A percentile compares a stretch with the other conserved stretches of the same genome.
Conservation (phyloP, 2,888 invertebrate species). For the Heteropelma amictum region DNA sequence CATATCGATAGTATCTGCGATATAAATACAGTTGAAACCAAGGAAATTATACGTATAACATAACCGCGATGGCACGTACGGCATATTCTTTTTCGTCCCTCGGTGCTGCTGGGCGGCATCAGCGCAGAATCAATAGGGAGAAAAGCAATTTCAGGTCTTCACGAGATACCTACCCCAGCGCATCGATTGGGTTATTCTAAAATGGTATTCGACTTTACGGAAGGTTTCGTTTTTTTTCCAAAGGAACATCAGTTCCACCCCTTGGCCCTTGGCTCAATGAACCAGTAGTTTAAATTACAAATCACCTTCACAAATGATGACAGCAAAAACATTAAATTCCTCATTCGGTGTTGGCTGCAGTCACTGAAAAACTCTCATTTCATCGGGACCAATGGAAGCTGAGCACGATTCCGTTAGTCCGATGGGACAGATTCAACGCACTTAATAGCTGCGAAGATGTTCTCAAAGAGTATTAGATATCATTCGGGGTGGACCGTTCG, state of each 20-base stretch:
- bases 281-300: too few relatives aligned
- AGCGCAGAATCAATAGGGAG: not conserved
- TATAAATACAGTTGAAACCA: not conserved
- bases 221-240: not conserved
- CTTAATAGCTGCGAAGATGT: too few relatives aligned
- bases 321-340: too few relatives aligned
- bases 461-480: too few relatives aligned
- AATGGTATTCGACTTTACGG: not conserved
- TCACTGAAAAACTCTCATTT: too few relatives aligned
- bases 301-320: too few relatives aligned
- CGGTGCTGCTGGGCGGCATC: slow-evolving; percentile 22
- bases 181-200: slow-evolving; percentile 44
- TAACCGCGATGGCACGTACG: slow-evolving; percentile 31
- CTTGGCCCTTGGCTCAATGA: too few relatives aligned
- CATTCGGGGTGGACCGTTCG: not conserved
- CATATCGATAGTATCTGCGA: not conserved
- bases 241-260: too few relatives aligned
- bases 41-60: slow-evolving; percentile 5
- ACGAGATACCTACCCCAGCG: slow-evolving; percentile 52
- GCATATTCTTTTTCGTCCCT: slow-evolving; percentile 42
- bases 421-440: too few relatives aligned
- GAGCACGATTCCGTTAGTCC: too few relatives aligned
- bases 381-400: too few relatives aligned
- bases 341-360: too few relatives aligned
- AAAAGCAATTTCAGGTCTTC: slow-evolving; percentile 19